Conservation (phyloP, 2,113 vertebrate genomes). For the Hoplias malabaricus region DNA sequence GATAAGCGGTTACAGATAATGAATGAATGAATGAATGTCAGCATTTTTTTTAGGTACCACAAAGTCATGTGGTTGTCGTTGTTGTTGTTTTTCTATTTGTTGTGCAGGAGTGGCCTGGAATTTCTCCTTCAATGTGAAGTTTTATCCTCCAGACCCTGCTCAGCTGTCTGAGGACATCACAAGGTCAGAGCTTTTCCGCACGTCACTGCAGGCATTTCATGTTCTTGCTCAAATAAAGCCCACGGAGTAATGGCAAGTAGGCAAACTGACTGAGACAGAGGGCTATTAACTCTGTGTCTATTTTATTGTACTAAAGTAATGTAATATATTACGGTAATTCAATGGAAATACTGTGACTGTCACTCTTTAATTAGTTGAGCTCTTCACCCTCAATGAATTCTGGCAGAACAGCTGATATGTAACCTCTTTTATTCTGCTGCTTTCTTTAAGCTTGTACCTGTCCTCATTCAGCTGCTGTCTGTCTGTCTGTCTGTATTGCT, state of each 20-base stretch:
- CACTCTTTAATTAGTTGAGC: not conserved
- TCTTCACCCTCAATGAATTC: not conserved
- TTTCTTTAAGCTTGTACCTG: not conserved
- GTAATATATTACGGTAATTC: not conserved
- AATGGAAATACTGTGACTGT: not conserved
- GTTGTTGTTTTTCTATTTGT: not conserved
- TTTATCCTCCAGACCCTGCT: slow-evolving; percentile 93
- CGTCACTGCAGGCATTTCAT: not conserved
- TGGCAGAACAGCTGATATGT: not conserved
- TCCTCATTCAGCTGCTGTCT: not conserved
- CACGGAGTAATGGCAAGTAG: not conserved
- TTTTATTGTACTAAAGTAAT: not conserved
- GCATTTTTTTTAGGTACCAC: not conserved
- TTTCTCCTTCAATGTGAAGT: slow-evolving; percentile 96
- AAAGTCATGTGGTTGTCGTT: not conserved
- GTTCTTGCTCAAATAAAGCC: not conserved
- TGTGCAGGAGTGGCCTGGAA: slow-evolving; percentile 90
- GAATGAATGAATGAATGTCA: too few species aligned
- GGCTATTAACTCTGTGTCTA: not conserved
- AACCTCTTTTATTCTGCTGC: not conserved
- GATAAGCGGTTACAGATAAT: too few species aligned
- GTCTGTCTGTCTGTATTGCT: not conserved
- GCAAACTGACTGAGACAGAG: not conserved
- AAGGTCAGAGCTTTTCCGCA: slow-evolving; percentile 68
- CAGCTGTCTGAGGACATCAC: slow-evolving; percentile 97